phyloP scores from a whole-genome alignment of 64 coral and sea anemone species.

The Dendronephthya gigantea region DNA sequence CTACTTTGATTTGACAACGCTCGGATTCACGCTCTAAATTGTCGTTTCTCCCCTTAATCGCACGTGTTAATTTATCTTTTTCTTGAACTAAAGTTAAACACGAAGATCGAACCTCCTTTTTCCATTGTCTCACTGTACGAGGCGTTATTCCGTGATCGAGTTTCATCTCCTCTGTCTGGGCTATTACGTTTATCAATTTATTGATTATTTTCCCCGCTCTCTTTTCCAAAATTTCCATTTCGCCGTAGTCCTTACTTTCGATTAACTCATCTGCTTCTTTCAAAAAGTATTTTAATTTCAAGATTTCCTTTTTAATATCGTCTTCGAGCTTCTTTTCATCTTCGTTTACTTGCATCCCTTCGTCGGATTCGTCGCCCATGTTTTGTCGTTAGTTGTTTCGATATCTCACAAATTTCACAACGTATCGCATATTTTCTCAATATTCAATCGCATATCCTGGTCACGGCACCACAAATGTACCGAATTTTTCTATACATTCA shows the following conservation, averaged over 20 bases:
- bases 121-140: constrained; percentile 28
- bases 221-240: neutral
- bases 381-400: neutral
- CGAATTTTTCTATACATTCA: neutral
- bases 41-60: neutral
- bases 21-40: neutral
- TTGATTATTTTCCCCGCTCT: neutral
- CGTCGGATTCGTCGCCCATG: neutral
- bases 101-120: neutral
- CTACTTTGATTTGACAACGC: neutral
- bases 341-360: neutral
- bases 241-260: constrained; percentile 8
- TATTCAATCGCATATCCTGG: neutral
- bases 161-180: constrained; percentile 25
- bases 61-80: neutral
- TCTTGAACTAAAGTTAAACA: neutral
- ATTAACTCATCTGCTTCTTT: constrained; percentile 11
- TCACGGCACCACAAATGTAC: constrained; percentile 21
- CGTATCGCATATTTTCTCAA: neutral
- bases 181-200: neutral
- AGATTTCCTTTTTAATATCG: neutral
- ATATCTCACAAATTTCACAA: neutral
- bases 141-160: constrained; percentile 13
- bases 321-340: neutral
- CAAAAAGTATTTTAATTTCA: constrained; percentile 20